Evolutionary conservation across 1,140 invertebrate species (phyloP).

Genomic region (Argopecten irradians): DNA sequence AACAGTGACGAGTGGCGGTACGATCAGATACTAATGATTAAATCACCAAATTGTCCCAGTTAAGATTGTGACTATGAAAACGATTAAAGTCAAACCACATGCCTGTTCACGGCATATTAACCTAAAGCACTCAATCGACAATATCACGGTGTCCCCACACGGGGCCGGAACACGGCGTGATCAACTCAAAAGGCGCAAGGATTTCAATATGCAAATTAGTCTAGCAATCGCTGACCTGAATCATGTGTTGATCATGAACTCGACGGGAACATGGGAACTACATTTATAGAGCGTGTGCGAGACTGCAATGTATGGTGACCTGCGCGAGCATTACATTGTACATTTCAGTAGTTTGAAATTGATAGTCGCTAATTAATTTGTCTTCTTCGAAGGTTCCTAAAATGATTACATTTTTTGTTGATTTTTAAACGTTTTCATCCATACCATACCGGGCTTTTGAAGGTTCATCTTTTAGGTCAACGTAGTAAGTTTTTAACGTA

Average conservation of each 20-base stretch:
- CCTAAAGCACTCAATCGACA: neutral
- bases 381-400: no score
- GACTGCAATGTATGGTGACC: neutral
- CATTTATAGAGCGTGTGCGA: neutral
- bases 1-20: neutral
- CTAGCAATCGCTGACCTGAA: neutral
- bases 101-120: constrained; percentile 1
- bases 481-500: no score
- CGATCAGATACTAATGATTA: neutral
- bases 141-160: neutral
- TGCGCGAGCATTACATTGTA: neutral
- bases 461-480: no score
- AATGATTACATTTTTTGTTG: no score
- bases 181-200: constrained; percentile 14
- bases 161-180: neutral
- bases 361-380: neutral
- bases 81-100: neutral
- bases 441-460: no score
- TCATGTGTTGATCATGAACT: neutral
- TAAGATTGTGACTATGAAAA: neutral
- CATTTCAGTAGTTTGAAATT: neutral
- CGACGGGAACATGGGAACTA: neutral
- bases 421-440: no score
- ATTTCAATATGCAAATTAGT: constrained; percentile 5
- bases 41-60: neutral